Evolutionary conservation across 2,888 invertebrate species (phyloP).

Genomic region (Lysandra bellargus): DNA sequence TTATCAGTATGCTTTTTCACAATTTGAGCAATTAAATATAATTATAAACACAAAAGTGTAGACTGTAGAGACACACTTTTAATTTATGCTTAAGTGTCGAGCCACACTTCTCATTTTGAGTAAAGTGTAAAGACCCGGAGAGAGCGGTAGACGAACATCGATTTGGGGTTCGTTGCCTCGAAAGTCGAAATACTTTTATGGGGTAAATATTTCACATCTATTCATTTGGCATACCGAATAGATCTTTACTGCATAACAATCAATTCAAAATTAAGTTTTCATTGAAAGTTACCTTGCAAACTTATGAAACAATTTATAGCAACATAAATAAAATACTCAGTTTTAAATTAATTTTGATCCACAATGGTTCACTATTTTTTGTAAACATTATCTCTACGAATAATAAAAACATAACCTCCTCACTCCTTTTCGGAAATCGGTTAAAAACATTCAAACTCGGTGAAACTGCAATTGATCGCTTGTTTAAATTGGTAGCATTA

Average conservation of each 20-base stretch:
- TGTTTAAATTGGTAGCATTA: not conserved
- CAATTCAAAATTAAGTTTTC: too few species aligned
- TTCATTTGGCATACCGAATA: not conserved
- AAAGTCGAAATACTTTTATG: not conserved
- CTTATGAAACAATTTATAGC: too few species aligned
- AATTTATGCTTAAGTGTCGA: not conserved
- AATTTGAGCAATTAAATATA: not conserved
- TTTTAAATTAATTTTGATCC: too few species aligned
- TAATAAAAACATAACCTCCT: too few species aligned
- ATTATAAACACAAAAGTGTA: not conserved
- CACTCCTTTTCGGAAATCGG: too few species aligned
- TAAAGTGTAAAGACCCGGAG: not conserved
- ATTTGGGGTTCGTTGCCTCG: constrained; percentile 15
- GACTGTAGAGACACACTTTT: not conserved
- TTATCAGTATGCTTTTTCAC: not conserved
- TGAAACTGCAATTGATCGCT: not conserved
- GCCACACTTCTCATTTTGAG: constrained; percentile 6
- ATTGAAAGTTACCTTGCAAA: too few species aligned
- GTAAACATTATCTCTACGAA: not conserved
- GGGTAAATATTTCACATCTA: not conserved
- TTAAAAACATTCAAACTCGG: not conserved
- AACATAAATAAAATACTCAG: too few species aligned
- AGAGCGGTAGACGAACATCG: not conserved
- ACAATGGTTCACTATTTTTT: too few species aligned
- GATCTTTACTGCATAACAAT: too few species aligned